Conservation (phyloP, 1,140 invertebrate species). For the Drosophila eugracilis region DNA sequence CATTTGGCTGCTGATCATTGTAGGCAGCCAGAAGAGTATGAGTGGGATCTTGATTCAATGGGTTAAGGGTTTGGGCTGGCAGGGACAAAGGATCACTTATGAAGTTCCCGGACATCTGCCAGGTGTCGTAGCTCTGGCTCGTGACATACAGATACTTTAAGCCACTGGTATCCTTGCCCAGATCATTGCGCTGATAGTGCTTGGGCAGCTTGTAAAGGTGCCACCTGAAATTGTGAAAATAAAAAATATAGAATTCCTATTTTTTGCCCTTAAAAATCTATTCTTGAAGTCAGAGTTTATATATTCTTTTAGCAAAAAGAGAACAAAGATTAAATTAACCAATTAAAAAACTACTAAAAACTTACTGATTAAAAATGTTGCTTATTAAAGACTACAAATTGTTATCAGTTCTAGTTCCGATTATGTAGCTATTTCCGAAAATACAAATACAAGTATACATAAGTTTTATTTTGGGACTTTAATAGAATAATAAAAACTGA, state of each 20-base stretch:
- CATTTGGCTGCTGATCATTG: constrained; percentile 92
- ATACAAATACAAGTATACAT: no score
- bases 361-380: no score
- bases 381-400: no score
- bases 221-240: constrained; percentile 87
- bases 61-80: constrained; percentile 89
- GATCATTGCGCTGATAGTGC: constrained; percentile 84
- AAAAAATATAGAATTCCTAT: neutral
- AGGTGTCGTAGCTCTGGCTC: constrained; percentile 86
- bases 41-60: constrained; percentile 86
- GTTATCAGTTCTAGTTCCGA: no score
- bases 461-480: no score
- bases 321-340: no score
- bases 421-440: no score
- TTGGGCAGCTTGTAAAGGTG: constrained; percentile 93
- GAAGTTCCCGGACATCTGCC: constrained; percentile 89
- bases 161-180: constrained; percentile 86
- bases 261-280: no score
- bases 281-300: no score
- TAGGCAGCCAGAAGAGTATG: constrained; percentile 89
- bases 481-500: no score
- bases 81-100: constrained; percentile 91
- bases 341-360: no score
- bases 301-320: no score
- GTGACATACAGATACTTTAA: constrained; percentile 91